Conservation (phyloP, 2,888 invertebrate genomes). For the Physocephala rufipes region DNA sequence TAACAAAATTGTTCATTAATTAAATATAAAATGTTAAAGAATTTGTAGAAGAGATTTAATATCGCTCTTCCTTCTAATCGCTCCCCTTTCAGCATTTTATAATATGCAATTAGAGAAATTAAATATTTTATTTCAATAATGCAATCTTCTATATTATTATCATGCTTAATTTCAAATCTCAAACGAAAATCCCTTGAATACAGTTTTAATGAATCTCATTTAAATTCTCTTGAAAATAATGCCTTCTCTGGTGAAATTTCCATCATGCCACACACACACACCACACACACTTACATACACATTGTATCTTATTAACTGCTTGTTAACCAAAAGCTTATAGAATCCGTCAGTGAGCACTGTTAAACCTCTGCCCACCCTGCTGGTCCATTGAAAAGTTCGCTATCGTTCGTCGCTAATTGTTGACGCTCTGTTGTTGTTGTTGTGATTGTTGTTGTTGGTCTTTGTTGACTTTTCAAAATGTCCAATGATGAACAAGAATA, state of each 20-base stretch:
- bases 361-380: slow-evolving; percentile 10
- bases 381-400: not conserved
- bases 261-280: not conserved
- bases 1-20: too few species aligned
- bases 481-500: not conserved
- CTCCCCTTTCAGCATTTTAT: too few species aligned
- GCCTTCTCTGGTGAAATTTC: not conserved
- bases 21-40: too few species aligned
- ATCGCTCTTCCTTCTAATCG: too few species aligned
- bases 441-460: slow-evolving; percentile 1
- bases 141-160: too few species aligned
- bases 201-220: not conserved
- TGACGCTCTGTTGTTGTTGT: not conserved
- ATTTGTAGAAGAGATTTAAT: too few species aligned
- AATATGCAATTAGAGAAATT: too few species aligned
- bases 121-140: too few species aligned
- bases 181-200: not conserved
- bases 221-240: not conserved
- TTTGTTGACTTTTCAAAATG: slow-evolving; percentile 3
- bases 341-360: slow-evolving; percentile 19
- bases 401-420: too few species aligned
- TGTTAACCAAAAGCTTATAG: not conserved
- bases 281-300: not conserved
- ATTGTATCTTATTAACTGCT: too few species aligned
- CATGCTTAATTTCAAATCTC: too few species aligned